Conservation (phyloP, 2,888 invertebrate species). For the Trichopoda pennipes region DNA sequence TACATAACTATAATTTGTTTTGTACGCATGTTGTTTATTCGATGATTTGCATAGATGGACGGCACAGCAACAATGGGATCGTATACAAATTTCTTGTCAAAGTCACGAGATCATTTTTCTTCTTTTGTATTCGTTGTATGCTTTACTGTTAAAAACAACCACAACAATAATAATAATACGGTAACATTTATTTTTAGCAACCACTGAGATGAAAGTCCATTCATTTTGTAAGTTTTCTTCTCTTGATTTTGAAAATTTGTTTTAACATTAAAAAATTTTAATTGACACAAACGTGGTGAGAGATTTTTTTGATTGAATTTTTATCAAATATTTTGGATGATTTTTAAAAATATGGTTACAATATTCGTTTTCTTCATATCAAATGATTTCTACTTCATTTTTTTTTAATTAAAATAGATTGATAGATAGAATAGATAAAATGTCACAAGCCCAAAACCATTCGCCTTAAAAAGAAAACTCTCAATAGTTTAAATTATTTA, state of each 20-base stretch:
- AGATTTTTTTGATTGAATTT: conserved; percentile 2
- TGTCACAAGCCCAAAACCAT: not conserved
- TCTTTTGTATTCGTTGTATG: not conserved
- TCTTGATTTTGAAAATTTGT: not conserved
- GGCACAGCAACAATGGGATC: not conserved
- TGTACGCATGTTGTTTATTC: too few species aligned
- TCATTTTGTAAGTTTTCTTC: conserved; percentile 39
- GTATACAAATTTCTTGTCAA: conserved; percentile 31
- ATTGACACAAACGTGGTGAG: conserved; percentile 17
- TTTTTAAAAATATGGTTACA: not conserved
- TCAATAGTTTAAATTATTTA: not conserved
- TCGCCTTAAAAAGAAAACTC: not conserved
- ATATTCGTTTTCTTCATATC: conserved; percentile 20
- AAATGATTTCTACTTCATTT: conserved; percentile 31
- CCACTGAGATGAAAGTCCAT: conserved; percentile 61
- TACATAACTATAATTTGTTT: too few species aligned
- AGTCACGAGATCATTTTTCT: conserved; percentile 53
- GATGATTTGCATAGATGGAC: not conserved
- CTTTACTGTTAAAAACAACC: conserved; percentile 8
- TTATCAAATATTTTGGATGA: not conserved
- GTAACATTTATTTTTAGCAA: conserved; percentile 48
- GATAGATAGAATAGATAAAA: too few species aligned
- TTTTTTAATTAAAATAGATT: not conserved
- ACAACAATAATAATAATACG: conserved; percentile 14
- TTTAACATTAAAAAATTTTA: conserved; percentile 13